These are phyloP conservation scores for Drosophila subobscura DNA, from an alignment of 1,140 invertebrate genomes.

Conservation along the genomic window DNA sequence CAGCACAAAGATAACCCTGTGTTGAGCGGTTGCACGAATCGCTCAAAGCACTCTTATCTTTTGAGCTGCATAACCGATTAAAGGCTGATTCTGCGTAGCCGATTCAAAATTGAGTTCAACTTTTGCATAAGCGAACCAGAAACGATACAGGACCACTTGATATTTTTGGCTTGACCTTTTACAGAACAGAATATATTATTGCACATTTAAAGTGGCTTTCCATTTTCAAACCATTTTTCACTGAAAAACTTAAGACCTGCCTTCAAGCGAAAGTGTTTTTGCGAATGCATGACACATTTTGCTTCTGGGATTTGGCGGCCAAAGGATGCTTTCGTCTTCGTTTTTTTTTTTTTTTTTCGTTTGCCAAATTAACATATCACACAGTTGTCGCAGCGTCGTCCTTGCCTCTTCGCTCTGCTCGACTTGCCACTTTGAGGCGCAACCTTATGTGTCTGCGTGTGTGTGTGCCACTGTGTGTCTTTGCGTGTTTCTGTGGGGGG, in stretches of 20 bases:
- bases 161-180: too few relatives aligned
- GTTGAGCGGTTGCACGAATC: background rate
- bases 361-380: slow-evolving; percentile 71
- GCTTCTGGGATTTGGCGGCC: slow-evolving; percentile 40
- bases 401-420: slow-evolving; percentile 45
- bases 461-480: background rate
- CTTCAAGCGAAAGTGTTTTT: background rate
- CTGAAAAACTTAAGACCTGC: too few relatives aligned
- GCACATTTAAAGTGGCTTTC: too few relatives aligned
- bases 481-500: background rate
- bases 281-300: slow-evolving; percentile 58
- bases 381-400: slow-evolving; percentile 50
- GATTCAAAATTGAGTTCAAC: too few relatives aligned
- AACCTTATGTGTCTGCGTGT: slow-evolving; percentile 13
- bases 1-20: slow-evolving; percentile 3
- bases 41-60: slow-evolving; percentile 7
- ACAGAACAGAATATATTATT: too few relatives aligned
- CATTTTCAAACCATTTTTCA: too few relatives aligned
- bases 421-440: slow-evolving; percentile 69
- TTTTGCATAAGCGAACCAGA: too few relatives aligned
- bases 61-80: background rate
- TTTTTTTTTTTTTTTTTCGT: slow-evolving; percentile 1
- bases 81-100: background rate
- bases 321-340: slow-evolving; percentile 27
- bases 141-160: too few relatives aligned